Evolutionary conservation across 2,113 vertebrate genomes (phyloP).

Genomic region (Archocentrus centrarchus): DNA sequence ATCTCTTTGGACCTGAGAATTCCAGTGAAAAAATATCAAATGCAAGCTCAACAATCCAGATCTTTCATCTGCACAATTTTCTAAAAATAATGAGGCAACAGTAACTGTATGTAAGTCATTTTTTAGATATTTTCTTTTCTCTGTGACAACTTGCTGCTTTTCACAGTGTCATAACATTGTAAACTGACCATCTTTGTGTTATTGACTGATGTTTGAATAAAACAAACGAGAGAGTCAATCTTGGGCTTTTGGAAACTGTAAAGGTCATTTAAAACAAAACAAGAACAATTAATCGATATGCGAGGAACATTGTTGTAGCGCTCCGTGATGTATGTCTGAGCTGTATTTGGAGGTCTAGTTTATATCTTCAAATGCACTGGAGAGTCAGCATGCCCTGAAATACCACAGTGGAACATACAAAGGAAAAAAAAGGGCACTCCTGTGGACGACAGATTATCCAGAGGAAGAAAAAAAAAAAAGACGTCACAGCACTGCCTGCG

Average conservation of each 20-base stretch:
- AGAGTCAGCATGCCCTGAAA: slow-evolving; percentile 4
- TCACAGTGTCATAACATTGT: fast-evolving
- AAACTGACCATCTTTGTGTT: not conserved
- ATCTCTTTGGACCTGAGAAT: not conserved
- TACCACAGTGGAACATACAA: not conserved
- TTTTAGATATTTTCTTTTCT: not conserved
- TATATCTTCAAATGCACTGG: not conserved
- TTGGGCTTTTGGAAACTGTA: slow-evolving; percentile 2
- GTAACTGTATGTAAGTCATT: not conserved
- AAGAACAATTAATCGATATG: not conserved
- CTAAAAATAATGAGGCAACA: too few relatives aligned
- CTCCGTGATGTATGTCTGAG: not conserved
- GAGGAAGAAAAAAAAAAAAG: not conserved
- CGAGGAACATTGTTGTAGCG: not conserved
- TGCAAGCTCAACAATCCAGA: not conserved
- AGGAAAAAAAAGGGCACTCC: not conserved
- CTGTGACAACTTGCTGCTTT: not conserved
- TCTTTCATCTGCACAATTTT: not conserved
- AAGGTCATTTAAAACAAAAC: not conserved
- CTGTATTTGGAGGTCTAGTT: not conserved
- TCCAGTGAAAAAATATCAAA: not conserved
- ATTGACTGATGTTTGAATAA: not conserved
- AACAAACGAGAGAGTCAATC: not conserved
- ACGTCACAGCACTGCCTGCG: not conserved
- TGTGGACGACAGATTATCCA: slow-evolving; percentile 1